Evolutionary conservation across 2,797 vertebrate species (phyloP).

Genomic region (Galaxias olidus): DNA sequence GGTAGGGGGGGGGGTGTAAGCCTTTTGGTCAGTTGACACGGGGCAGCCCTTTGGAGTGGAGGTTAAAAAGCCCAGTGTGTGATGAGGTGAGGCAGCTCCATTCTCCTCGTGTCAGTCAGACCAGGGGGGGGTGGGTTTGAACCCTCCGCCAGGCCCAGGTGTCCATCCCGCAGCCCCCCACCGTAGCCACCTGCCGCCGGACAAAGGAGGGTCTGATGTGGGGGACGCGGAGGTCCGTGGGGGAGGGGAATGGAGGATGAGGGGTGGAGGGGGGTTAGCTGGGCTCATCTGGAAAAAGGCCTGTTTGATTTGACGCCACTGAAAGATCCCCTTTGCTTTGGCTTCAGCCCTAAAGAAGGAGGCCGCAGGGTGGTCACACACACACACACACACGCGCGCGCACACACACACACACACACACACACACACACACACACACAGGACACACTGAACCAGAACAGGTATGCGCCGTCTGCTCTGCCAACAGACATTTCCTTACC

Average conservation of each 20-base stretch:
- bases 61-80: no score
- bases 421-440: conserved; percentile 7
- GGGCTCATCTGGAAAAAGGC: conserved; percentile 48
- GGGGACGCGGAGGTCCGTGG: background rate
- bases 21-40: no score
- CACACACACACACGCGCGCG: background rate
- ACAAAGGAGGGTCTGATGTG: conserved; percentile 49
- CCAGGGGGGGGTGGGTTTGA: no score
- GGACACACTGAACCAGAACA: conserved; percentile 35
- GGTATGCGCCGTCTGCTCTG: conserved; percentile 30
- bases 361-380: background rate
- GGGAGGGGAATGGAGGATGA: background rate
- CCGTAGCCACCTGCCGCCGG: conserved; percentile 53
- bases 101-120: no score
- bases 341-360: conserved; percentile 1
- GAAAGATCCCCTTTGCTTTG: conserved; percentile 48
- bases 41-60: no score
- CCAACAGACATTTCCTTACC: conserved; percentile 28
- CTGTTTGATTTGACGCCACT: conserved; percentile 61
- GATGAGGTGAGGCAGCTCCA: no score
- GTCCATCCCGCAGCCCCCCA: conserved; percentile 8
- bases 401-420: conserved; percentile 8
- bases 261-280: conserved; percentile 34
- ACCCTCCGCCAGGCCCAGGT: background rate
- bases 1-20: background rate